Conservation (phyloP, 2,888 invertebrate species). For the Tuta absoluta region DNA sequence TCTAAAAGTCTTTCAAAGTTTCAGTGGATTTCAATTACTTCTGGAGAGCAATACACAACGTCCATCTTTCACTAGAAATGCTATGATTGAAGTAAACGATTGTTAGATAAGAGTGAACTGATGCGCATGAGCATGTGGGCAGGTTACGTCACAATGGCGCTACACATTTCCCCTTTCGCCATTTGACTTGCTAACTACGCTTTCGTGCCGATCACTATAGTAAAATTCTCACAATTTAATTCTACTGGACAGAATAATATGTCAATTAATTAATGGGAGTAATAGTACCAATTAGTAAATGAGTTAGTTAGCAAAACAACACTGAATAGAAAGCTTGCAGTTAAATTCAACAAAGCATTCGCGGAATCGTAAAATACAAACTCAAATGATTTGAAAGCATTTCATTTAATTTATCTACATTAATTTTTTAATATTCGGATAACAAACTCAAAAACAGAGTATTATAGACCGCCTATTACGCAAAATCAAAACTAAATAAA, state of each 20-base stretch:
- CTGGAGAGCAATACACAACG: background rate
- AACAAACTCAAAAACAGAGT: no score
- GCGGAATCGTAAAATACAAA: background rate
- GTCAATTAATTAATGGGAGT: background rate
- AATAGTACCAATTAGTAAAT: background rate
- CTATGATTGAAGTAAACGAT: conserved; percentile 50
- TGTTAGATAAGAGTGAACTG: conserved; percentile 47
- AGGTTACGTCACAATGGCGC: conserved; percentile 46
- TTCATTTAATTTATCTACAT: no score
- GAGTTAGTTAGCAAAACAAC: background rate
- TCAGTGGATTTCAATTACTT: background rate
- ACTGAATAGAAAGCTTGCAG: background rate
- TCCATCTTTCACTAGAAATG: conserved; percentile 40
- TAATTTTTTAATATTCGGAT: no score
- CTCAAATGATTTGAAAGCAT: background rate
- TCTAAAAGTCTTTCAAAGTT: background rate
- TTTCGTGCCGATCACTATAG: conserved; percentile 31
- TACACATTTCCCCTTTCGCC: conserved; percentile 24
- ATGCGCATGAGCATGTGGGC: conserved; percentile 48
- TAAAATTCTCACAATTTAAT: conserved; percentile 39
- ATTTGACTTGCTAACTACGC: conserved; percentile 12
- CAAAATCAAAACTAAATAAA: no score
- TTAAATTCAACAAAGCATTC: background rate
- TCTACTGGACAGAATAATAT: background rate
- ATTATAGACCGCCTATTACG: no score